These are phyloP conservation scores for Nysson spinosus DNA, from an alignment of 2,888 invertebrate species.

Conservation along the genomic window DNA sequence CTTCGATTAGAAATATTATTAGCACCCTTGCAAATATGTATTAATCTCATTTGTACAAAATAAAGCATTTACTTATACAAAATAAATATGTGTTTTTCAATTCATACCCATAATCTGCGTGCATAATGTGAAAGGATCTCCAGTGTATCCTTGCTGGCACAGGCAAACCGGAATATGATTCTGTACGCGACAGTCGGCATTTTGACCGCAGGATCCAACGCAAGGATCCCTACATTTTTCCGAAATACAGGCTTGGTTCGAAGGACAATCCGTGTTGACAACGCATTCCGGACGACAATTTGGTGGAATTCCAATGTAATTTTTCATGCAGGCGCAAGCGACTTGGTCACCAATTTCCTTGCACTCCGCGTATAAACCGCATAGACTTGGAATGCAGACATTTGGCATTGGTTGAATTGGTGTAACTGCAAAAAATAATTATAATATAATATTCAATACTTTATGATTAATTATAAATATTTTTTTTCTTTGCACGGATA, in stretches of 20 bases:
- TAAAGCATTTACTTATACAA: not conserved
- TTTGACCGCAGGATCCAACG: constrained; percentile 84
- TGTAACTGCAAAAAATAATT: constrained; percentile 41
- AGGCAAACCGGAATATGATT: constrained; percentile 85
- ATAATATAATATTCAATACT: too few relatives aligned
- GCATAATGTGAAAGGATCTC: constrained; percentile 84
- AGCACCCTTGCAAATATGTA: too few relatives aligned
- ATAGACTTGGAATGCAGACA: constrained; percentile 87
- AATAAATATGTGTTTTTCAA: not conserved
- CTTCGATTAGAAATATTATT: too few relatives aligned
- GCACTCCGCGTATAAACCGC: constrained; percentile 85
- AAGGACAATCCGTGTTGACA: constrained; percentile 82
- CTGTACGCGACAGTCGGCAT: constrained; percentile 84
- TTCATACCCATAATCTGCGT: constrained; percentile 75
- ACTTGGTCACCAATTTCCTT: constrained; percentile 81
- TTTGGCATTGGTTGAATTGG: constrained; percentile 72
- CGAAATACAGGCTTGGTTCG: constrained; percentile 83
- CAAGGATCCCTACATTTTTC: constrained; percentile 87
- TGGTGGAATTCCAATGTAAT: constrained; percentile 84
- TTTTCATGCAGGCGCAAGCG: constrained; percentile 82
- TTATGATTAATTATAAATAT: too few relatives aligned
- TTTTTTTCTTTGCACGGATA: too few relatives aligned
- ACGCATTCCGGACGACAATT: constrained; percentile 84
- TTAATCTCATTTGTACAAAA: too few relatives aligned
- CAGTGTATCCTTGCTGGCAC: constrained; percentile 81